phyloP scores from a whole-genome alignment of 2,797 vertebrate species.

The Rhynchonycteris naso region DNA sequence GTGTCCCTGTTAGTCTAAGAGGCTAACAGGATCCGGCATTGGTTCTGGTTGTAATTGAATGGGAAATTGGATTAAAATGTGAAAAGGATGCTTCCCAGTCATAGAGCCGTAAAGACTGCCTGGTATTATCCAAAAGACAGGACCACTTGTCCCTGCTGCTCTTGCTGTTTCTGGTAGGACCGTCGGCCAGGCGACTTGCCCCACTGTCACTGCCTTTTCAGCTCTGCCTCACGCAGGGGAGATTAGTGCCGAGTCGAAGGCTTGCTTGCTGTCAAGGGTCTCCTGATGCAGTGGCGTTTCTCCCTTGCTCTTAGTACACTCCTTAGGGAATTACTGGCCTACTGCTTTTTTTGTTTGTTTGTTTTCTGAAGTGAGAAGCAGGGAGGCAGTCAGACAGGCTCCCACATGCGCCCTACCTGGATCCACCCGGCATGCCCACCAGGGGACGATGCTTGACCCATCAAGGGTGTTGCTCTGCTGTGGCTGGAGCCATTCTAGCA shows the following conservation, averaged over 20 bases:
- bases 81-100: slow-evolving; percentile 53
- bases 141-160: background rate
- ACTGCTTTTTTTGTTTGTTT: background rate
- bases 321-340: slow-evolving; percentile 47
- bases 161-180: background rate
- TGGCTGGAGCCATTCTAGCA: too few species aligned
- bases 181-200: background rate
- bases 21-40: background rate
- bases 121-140: background rate
- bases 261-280: background rate
- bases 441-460: too few species aligned
- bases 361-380: too few species aligned
- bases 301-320: background rate
- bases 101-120: background rate
- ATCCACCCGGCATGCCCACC: too few species aligned
- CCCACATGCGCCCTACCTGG: too few species aligned
- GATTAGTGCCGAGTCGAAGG: background rate
- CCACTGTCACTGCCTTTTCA: background rate
- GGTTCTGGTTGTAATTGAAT: background rate
- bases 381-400: too few species aligned
- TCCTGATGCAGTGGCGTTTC: slow-evolving; percentile 14
- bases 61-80: slow-evolving; percentile 69
- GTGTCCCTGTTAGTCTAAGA: background rate
- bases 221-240: background rate
- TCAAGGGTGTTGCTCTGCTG: too few species aligned